Evolutionary conservation across 2,888 invertebrate species (phyloP).

Genomic region (Dryomyza anilis): DNA sequence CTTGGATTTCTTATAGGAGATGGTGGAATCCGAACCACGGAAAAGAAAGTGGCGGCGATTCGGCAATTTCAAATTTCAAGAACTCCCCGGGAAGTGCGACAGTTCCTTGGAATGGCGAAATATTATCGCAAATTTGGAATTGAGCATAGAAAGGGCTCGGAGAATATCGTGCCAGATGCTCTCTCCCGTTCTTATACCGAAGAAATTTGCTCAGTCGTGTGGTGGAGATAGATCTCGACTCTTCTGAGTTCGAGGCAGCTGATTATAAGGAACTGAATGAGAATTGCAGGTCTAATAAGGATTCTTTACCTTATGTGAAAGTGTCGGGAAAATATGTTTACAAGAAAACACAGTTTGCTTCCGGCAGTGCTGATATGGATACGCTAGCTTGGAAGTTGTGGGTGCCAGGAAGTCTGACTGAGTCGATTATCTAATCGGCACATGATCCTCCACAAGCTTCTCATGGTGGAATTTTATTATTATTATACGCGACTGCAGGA

Average conservation of each 20-base stretch:
- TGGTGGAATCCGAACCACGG: not conserved
- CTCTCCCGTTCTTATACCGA: not conserved
- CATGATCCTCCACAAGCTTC: not conserved
- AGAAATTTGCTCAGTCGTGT: not conserved
- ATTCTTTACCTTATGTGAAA: not conserved
- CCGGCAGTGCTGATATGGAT: not conserved
- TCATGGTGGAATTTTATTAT: not conserved
- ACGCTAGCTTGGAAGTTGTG: not conserved
- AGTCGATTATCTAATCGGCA: not conserved
- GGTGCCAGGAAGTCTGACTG: too few relatives aligned
- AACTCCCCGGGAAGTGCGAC: constrained; percentile 9
- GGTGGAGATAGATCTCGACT: not conserved
- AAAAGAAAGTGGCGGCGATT: not conserved
- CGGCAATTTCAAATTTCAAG: not conserved
- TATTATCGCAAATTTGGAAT: constrained; percentile 19
- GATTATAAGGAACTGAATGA: not conserved
- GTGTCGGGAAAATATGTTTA: too few relatives aligned
- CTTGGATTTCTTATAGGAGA: constrained; percentile 21
- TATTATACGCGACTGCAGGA: not conserved
- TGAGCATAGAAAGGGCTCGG: not conserved
- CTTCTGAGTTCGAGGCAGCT: not conserved
- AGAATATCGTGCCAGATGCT: not conserved
- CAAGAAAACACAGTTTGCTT: not conserved
- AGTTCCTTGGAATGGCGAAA: constrained; percentile 23
- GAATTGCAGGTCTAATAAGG: not conserved